Evolutionary conservation across 2,113 vertebrate genomes (phyloP).

Genomic region (Sminthopsis crassicaudata): DNA sequence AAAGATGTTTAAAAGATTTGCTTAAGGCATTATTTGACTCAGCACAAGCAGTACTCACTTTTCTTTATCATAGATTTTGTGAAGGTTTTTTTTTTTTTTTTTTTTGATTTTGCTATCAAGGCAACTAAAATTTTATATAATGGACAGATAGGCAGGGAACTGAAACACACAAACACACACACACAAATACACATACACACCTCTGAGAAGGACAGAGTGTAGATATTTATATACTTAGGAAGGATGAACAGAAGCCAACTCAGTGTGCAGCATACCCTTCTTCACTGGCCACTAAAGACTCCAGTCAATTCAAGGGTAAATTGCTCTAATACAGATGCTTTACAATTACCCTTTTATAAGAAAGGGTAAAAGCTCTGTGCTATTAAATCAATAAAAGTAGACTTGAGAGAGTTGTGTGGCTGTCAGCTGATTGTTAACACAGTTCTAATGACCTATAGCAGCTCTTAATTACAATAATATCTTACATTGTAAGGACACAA

Average conservation of each 20-base stretch:
- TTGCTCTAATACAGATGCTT: slow-evolving; percentile 62
- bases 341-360: slow-evolving; percentile 50
- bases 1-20: slow-evolving; percentile 57
- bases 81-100: slow-evolving; percentile 51
- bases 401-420: slow-evolving; percentile 72
- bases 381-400: slow-evolving; percentile 75
- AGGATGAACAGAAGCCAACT: slow-evolving; percentile 11
- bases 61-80: slow-evolving; percentile 49
- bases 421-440: slow-evolving; percentile 76
- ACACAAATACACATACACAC: no score
- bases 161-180: background rate
- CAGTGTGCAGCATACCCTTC: background rate
- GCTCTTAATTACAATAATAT: slow-evolving; percentile 78
- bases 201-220: background rate
- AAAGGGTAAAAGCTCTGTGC: slow-evolving; percentile 56
- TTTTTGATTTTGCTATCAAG: slow-evolving; percentile 50
- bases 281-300: slow-evolving; percentile 58
- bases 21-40: slow-evolving; percentile 52
- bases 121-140: slow-evolving; percentile 46
- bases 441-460: slow-evolving; percentile 74
- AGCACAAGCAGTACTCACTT: slow-evolving; percentile 24
- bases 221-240: slow-evolving; percentile 24
- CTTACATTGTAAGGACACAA: slow-evolving; percentile 62
- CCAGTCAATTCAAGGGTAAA: slow-evolving; percentile 70
- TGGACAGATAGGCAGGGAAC: slow-evolving; percentile 42